phyloP scores from a whole-genome alignment of 2,888 invertebrate species.

The Cantharis rufa region DNA sequence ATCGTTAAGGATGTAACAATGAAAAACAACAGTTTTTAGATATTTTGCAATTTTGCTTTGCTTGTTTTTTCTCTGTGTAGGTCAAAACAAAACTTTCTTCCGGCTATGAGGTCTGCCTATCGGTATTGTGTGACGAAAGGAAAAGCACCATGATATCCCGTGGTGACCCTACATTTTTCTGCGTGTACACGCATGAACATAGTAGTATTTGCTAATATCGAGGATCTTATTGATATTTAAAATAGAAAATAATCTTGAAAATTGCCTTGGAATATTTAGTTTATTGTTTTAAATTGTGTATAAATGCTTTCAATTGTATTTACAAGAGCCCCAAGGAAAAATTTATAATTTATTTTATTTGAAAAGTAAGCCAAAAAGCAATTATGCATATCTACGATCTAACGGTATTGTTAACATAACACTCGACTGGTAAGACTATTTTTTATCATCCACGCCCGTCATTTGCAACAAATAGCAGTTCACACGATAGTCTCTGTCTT shows the following conservation, averaged over 20 bases:
- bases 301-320: slow-evolving; percentile 5
- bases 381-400: slow-evolving; percentile 19
- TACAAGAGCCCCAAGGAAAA: slow-evolving; percentile 7
- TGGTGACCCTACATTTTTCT: not conserved
- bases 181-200: not conserved
- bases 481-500: slow-evolving; percentile 40
- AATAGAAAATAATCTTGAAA: not conserved
- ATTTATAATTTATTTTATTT: slow-evolving; percentile 14
- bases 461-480: slow-evolving; percentile 39
- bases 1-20: not conserved
- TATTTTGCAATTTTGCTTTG: not conserved
- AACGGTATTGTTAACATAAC: slow-evolving; percentile 23
- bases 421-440: slow-evolving; percentile 19
- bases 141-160: not conserved
- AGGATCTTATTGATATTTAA: not conserved
- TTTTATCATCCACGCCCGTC: slow-evolving; percentile 31
- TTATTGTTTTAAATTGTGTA: not conserved
- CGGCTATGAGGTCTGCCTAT: not conserved
- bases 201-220: not conserved
- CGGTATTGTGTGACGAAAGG: not conserved
- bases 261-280: not conserved
- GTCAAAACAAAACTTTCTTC: not conserved
- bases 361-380: slow-evolving; percentile 10
- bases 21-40: not conserved
- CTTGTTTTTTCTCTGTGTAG: not conserved